Conservation (phyloP, 2,113 vertebrate species). For the Alectura lathami region DNA sequence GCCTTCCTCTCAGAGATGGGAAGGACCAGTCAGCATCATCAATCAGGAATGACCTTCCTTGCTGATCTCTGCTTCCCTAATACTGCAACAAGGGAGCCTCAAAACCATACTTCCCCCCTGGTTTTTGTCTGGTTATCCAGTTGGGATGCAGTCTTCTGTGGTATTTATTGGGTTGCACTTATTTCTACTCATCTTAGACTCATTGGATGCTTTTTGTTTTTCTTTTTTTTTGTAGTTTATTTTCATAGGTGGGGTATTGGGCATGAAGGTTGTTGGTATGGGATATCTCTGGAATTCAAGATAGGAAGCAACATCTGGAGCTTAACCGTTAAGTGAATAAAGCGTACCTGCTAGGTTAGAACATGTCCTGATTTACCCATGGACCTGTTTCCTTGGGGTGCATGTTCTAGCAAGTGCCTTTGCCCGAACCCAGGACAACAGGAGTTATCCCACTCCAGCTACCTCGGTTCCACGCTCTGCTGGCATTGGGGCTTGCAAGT, state of each 20-base stretch:
- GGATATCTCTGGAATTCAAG: neutral
- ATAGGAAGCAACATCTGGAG: neutral
- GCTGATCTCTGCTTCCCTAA: neutral
- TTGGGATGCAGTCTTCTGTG: neutral
- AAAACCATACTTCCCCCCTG: neutral
- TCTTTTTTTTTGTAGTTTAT: neutral
- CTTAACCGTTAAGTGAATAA: neutral
- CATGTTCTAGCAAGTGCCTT: neutral
- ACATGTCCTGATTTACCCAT: neutral
- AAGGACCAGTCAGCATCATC: neutral
- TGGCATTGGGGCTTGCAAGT: fast-evolving
- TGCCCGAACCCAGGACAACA: neutral
- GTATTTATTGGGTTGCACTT: neutral
- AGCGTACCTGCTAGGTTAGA: neutral
- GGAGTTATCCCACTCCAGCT: neutral
- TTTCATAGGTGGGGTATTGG: neutral
- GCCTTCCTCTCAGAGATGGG: neutral
- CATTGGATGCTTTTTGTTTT: neutral
- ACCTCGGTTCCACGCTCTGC: neutral
- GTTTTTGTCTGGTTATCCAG: neutral
- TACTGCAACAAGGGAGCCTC: neutral
- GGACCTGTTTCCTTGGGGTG: neutral
- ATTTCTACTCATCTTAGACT: neutral
- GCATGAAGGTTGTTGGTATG: neutral
- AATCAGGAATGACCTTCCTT: neutral